These are phyloP conservation scores for Pheucticus melanocephalus DNA, from an alignment of 2,113 vertebrate genomes.

Conservation along the genomic window DNA sequence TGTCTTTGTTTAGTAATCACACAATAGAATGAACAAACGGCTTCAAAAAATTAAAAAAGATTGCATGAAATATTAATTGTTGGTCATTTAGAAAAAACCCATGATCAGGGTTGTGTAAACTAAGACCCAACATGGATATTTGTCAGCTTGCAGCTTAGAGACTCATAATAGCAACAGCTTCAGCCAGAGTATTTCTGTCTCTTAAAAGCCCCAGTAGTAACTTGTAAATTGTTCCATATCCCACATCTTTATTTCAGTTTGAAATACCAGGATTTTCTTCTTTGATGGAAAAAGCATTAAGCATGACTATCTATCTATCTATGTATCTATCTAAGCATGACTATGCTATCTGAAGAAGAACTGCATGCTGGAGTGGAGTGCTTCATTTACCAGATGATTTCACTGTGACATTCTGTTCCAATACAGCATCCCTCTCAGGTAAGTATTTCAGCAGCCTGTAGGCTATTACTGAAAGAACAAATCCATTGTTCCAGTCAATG, in stretches of 20 bases:
- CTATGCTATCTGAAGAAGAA: background rate
- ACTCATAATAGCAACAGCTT: background rate
- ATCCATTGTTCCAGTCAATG: background rate
- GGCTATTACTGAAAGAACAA: background rate
- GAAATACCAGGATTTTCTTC: background rate
- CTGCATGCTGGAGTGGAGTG: background rate
- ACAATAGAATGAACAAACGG: background rate
- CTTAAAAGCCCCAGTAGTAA: background rate
- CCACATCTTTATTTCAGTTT: background rate
- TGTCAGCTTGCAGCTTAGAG: background rate
- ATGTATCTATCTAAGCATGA: no score
- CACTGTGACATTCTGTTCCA: background rate
- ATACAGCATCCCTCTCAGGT: background rate
- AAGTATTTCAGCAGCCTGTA: background rate
- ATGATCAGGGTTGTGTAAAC: background rate
- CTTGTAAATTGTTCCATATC: background rate
- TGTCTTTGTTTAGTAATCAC: background rate
- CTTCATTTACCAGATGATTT: background rate
- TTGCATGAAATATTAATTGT: background rate
- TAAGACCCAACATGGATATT: background rate
- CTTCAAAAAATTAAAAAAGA: background rate
- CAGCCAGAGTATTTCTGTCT: background rate
- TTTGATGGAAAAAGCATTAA: background rate
- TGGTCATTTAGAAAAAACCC: background rate
- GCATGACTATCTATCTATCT: background rate